Percentiles rank a stretch among this genome's conserved stretches.
Evolutionary conservation across 2,888 invertebrate genomes (phyloP).

Genomic region (Gryllus longicercus): DNA sequence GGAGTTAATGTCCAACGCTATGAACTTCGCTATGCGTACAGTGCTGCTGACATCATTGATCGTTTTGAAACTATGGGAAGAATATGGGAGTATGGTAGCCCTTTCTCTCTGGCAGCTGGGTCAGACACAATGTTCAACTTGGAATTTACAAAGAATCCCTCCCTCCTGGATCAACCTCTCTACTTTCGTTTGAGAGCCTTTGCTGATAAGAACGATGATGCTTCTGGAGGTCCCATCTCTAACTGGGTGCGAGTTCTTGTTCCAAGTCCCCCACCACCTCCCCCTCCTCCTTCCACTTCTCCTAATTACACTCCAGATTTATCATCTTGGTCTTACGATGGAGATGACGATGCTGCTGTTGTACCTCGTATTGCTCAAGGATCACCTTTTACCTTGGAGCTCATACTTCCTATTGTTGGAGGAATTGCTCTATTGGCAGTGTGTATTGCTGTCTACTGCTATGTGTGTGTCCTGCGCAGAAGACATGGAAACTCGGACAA

Average conservation of each 20-base stretch:
- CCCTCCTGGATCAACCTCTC: conserved; percentile 51
- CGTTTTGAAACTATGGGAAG: conserved; percentile 50
- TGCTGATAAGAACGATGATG: conserved; percentile 46
- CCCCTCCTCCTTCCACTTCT: conserved; percentile 44
- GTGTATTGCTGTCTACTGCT: conserved; percentile 50
- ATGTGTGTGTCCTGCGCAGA: conserved; percentile 51
- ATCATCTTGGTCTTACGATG: conserved; percentile 46
- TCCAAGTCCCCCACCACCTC: conserved; percentile 53
- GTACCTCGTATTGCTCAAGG: conserved; percentile 48
- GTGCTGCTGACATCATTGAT: conserved; percentile 45
- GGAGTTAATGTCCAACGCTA: conserved; percentile 52
- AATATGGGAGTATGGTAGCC: conserved; percentile 49
- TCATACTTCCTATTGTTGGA: conserved; percentile 52
- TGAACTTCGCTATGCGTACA: conserved; percentile 46
- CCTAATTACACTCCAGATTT: conserved; percentile 43
- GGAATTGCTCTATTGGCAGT: conserved; percentile 50
- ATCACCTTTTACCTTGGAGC: conserved; percentile 49
- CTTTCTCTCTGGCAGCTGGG: conserved; percentile 53
- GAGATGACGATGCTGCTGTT: conserved; percentile 42
- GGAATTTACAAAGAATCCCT: conserved; percentile 50
- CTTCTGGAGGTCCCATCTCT: conserved; percentile 51
- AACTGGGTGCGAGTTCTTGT: conserved; percentile 55
- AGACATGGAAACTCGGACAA: conserved; percentile 40
- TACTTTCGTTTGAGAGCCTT: conserved; percentile 55
- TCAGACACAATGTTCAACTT: conserved; percentile 52